phyloP scores from a whole-genome alignment of 2,797 vertebrate genomes.

The Notolepis coatsorum region DNA sequence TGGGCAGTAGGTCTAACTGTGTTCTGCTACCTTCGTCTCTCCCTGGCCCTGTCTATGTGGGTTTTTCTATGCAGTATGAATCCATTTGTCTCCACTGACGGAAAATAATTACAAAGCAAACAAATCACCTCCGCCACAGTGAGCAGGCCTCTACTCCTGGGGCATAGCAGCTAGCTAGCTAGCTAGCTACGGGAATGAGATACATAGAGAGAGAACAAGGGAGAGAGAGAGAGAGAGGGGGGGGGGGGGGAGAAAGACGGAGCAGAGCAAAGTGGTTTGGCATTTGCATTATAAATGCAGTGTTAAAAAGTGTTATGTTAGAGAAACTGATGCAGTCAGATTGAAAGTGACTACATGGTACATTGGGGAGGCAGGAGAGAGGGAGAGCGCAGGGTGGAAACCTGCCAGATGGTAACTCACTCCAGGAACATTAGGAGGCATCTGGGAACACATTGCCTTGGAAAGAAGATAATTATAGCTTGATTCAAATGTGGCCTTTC shows the following conservation, averaged over 20 bases:
- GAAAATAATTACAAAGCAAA: conserved; percentile 99
- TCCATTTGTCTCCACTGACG: conserved; percentile 96
- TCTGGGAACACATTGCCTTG: conserved; percentile 62
- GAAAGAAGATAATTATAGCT: conserved; percentile 66
- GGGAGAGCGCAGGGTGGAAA: conserved; percentile 22
- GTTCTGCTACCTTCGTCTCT: conserved; percentile 48
- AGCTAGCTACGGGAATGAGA: conserved; percentile 68
- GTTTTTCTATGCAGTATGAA: conserved; percentile 88
- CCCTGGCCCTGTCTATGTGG: conserved; percentile 73
- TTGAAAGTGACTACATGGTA: conserved; percentile 74
- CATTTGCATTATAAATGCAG: conserved; percentile 76
- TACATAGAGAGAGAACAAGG: no score
- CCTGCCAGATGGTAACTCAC: conserved; percentile 70
- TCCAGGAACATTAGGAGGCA: conserved; percentile 74
- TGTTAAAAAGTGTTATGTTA: conserved; percentile 73
- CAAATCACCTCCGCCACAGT: conserved; percentile 94
- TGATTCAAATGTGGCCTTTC: conserved; percentile 51
- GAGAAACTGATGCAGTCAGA: conserved; percentile 69
- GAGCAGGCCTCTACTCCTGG: conserved; percentile 87
- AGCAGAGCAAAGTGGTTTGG: conserved; percentile 62
- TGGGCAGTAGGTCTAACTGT: conserved; percentile 47
- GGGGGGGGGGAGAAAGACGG: neutral
- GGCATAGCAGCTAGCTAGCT: conserved; percentile 78
- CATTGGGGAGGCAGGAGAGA: conserved; percentile 36
- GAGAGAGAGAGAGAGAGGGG: conserved; percentile 18